Percentiles rank a stretch among this genome's conserved stretches.
Evolutionary conservation across 2,888 invertebrate species (phyloP).

Genomic region (Pediacus dermestoides): DNA sequence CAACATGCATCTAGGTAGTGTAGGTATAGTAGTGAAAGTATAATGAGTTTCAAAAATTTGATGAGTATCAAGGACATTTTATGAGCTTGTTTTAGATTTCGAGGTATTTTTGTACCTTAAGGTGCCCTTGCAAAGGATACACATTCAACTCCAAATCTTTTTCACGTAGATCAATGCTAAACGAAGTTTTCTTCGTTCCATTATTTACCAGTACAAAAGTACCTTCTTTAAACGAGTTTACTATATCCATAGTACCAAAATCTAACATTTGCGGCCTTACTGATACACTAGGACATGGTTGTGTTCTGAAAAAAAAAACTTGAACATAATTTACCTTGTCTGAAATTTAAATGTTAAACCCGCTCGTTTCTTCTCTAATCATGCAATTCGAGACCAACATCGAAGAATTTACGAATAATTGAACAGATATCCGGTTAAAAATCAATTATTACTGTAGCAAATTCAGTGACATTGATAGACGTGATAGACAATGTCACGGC

Average conservation of each 20-base stretch:
- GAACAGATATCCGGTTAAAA: not conserved
- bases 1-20: no score
- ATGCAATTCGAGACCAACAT: not conserved
- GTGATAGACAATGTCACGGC: no score
- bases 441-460: constrained; percentile 2
- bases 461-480: no score
- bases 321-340: constrained; percentile 12
- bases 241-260: constrained; percentile 50
- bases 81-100: not conserved
- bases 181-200: constrained; percentile 46
- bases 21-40: no score
- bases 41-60: no score
- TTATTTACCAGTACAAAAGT: constrained; percentile 44
- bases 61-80: not conserved
- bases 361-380: not conserved
- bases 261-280: constrained; percentile 38
- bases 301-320: constrained; percentile 26
- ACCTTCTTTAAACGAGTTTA: constrained; percentile 43
- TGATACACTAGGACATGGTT: constrained; percentile 34
- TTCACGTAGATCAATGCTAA: constrained; percentile 48
- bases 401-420: constrained; percentile 3
- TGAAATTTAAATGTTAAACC: constrained; percentile 1
- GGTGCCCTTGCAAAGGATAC: constrained; percentile 45
- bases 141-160: constrained; percentile 44
- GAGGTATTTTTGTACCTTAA: constrained; percentile 28